Evolutionary conservation across 2,888 invertebrate species (phyloP), one percentile per base, ranked within the genome.

Genomic region (Tenthredo scrophulariae): DNA sequence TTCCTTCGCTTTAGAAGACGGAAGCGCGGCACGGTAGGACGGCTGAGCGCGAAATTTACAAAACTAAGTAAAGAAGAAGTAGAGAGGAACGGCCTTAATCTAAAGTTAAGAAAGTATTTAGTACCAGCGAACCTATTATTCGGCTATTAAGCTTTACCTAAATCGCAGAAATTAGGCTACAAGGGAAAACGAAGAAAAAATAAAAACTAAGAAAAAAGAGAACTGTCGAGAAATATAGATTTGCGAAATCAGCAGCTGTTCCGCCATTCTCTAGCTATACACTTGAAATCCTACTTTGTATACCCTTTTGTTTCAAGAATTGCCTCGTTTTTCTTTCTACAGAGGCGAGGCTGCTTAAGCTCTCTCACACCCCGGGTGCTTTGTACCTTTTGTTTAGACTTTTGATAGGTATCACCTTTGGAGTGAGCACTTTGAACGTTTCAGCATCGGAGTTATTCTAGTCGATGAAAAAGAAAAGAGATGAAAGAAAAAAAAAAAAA

Each of bases 11-110:
- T 29, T 26, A n/a, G 58, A 62, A n/a, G 0, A 67, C 33, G 67
- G 33, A 67, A 67, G 67, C 67, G 33, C 29, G 15, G 33, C 4
- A 67, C 33, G 6, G 33, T 2, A 15, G 33, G 62, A 33, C 33
- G 62, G 67, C 67, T 67, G 33, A 67, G 33, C 67, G 67, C 18
- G 18, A 67, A 67, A 67, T 67, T 67, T 33, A 3, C 33, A 1
- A 67, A 67, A 67, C 67, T 67, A 67, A 67, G 67, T 67, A 33
- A 67, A 67, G 67, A 67, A 67, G 67, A 67, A 67, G 67, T 18
- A 33, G 18, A 67, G 29, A 15, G 29, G 7, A 15, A 67, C 33
- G 67, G 67, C 33, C 67, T 33, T 33, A 33, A 67, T 67, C 67
- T 67, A 67, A 67, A 67, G 29, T 67, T 67, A 33, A 33, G 67